Evolutionary conservation across 2,797 vertebrate species (phyloP).

Genomic region (Selene dorsalis): DNA sequence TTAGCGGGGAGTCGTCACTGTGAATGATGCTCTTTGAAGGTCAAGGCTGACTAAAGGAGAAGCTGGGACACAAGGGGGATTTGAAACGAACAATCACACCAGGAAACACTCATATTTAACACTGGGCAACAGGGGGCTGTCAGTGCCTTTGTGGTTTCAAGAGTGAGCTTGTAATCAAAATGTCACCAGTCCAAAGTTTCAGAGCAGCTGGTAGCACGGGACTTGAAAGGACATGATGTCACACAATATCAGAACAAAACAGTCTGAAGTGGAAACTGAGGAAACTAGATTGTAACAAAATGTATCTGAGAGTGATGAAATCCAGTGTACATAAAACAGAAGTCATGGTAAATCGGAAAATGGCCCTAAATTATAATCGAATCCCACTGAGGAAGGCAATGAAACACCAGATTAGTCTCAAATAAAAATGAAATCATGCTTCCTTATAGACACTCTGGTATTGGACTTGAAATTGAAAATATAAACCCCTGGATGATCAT

Average conservation of each 20-base stretch:
- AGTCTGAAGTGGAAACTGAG: slow-evolving; percentile 1
- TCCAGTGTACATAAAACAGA: neutral
- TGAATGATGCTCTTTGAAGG: slow-evolving; percentile 67
- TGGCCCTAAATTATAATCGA: neutral
- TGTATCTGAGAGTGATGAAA: neutral
- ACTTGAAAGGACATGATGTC: slow-evolving; percentile 25
- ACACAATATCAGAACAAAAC: slow-evolving; percentile 15
- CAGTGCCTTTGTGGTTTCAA: slow-evolving; percentile 25
- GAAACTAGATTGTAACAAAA: neutral
- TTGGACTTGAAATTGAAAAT: neutral
- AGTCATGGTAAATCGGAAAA: neutral
- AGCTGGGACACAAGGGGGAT: slow-evolving; percentile 30
- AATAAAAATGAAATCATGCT: slow-evolving; percentile 9
- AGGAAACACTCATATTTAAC: slow-evolving; percentile 31
- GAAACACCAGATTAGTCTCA: neutral
- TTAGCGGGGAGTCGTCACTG: slow-evolving; percentile 37
- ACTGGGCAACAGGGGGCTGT: slow-evolving; percentile 27
- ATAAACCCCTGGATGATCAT: neutral
- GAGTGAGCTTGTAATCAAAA: slow-evolving; percentile 58
- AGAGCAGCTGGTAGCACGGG: slow-evolving; percentile 7
- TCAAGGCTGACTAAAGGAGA: slow-evolving; percentile 51
- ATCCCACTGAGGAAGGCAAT: neutral
- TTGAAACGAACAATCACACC: slow-evolving; percentile 33
- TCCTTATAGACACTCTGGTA: neutral
- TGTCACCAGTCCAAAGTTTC: slow-evolving; percentile 48